Evolutionary conservation across 2,888 invertebrate genomes (phyloP), one percentile per base, ranked within the genome.

Genomic region (Dynastes hyllus): DNA sequence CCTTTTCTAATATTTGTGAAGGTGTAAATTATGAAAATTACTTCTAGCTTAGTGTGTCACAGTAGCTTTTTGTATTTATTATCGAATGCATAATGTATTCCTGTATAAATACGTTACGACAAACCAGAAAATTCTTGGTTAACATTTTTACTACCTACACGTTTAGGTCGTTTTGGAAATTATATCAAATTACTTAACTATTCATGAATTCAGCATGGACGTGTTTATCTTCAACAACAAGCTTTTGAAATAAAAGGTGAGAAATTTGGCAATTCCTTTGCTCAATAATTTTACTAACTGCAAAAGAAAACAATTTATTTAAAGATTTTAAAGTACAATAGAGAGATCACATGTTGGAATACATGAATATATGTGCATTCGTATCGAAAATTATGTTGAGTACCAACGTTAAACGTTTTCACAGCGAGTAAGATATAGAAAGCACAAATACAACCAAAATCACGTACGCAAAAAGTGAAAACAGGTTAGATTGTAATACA

Each of bases 11-110:
- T 61, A 45, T 45, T 61, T 61, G 40, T 61, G 61, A 27, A 75
- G 45, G 63, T 61, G 73, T 61, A 75, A 61, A 45, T 61, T 61
- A 75, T 75, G 61, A 75, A 27, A 45, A 75, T 75, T 27, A 61
- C 13, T 40, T 61, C 9, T 22, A 58, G 5, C 50, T 13, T 73
- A 45, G 29, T 71, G 32, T 71, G 32, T 22, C 16, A 22, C n/a
- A 29, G n/a, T 51, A 50, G 50, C 51, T 22, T 13, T 32, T 55
- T n/a, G 37, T 37, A 53, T n/a, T 50, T 53, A 70, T 55, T 71
- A 71, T 55, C 55, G 8, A 71, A 29, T 6, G 51, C 16, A n/a
- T 40, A 37, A 55, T 16, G 9, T 37, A 66, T 40, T 40, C 16
- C 45, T 13, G n/a, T 40, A 9, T 55, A 13, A 55, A 22, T 37